These are phyloP conservation scores for Drosophila sucinea DNA, from an alignment of 1,140 invertebrate species.

Conservation along the genomic window DNA sequence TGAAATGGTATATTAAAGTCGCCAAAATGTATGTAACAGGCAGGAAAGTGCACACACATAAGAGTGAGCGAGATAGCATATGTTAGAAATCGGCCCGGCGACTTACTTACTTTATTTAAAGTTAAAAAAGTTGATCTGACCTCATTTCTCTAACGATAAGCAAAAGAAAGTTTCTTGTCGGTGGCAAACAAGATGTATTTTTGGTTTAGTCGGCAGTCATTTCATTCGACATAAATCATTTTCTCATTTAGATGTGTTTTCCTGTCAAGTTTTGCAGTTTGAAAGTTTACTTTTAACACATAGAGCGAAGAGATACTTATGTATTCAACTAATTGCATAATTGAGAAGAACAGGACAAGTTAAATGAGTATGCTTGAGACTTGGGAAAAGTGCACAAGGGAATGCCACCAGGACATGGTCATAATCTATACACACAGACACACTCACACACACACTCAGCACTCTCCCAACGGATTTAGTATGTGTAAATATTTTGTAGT, in stretches of 20 bases:
- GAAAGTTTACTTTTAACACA: constrained; percentile 4
- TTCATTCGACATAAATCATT: not conserved
- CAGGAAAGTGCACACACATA: too few species aligned
- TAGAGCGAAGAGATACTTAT: not conserved
- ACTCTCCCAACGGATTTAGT: constrained; percentile 62
- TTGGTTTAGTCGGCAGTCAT: not conserved
- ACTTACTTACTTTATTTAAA: too few species aligned
- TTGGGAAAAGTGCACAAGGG: constrained; percentile 34
- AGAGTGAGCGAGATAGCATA: too few species aligned
- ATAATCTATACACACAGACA: constrained; percentile 33
- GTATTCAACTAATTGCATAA: constrained; percentile 42
- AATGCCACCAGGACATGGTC: constrained; percentile 42
- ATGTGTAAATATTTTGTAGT: constrained; percentile 78
- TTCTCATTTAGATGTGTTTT: constrained; percentile 3
- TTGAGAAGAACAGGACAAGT: constrained; percentile 30
- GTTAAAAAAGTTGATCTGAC: too few species aligned
- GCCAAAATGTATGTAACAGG: too few species aligned
- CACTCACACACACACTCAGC: constrained; percentile 12
- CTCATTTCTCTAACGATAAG: too few species aligned
- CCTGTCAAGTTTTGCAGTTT: not conserved
- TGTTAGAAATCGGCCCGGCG: too few species aligned
- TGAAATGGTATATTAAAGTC: too few species aligned
- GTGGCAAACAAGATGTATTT: not conserved
- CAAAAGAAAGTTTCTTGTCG: too few species aligned
- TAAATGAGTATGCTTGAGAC: constrained; percentile 17